Base-by-base conservation (phyloP, 2,797 vertebrate species). In the Vespertilio murinus region DNA sequence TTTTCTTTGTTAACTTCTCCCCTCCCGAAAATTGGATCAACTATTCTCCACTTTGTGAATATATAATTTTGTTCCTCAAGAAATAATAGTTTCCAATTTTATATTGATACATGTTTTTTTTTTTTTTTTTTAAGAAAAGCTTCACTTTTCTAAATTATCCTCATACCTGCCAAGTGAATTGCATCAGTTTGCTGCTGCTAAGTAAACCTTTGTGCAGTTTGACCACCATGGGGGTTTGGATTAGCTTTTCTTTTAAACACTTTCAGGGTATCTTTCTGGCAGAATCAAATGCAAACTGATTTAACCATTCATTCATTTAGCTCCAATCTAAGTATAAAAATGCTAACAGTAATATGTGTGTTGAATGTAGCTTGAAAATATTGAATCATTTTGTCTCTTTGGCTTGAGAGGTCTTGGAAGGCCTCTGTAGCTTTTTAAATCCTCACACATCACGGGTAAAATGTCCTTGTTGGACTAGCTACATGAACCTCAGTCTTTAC, bases 391-490 rank as follows among this genome's bases (percentile, higher is more conserved):
- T 81, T 67, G 9, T 70, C 3, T 80, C n/a, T 86, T 80, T 75
- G 69, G 10, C 40, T 70, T 78, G 14, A 79, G 18, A 74, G 6
- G 16, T 33, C 8, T 56, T 80, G 6, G 23, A 33, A 59, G 4
- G 86, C 74, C n/a, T 92, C 42, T 90, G 49, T 49, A 28, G 35
- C 38, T 49, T 84, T 96, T 74, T 54, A 94, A 70, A 80, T 61
- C 25, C 20, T 93, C 61, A 35, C 12, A 45, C 8, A 45, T 4
- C 9, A 10, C 20, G n/a, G 6, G 65, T 75, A 90, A 64, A 86
- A 86, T 70, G 13, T 70, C 88, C 8, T n/a, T n/a, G 8, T 45
- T 40, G 56, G 5, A 54, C n/a, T 14, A 78, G 59, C 8, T 33
- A 65, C 6, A 11, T 49, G 20, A 23, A 8, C 47, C 11, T 47